phyloP scores from a whole-genome alignment of 2,888 invertebrate species.

The Encarsia formosa region DNA sequence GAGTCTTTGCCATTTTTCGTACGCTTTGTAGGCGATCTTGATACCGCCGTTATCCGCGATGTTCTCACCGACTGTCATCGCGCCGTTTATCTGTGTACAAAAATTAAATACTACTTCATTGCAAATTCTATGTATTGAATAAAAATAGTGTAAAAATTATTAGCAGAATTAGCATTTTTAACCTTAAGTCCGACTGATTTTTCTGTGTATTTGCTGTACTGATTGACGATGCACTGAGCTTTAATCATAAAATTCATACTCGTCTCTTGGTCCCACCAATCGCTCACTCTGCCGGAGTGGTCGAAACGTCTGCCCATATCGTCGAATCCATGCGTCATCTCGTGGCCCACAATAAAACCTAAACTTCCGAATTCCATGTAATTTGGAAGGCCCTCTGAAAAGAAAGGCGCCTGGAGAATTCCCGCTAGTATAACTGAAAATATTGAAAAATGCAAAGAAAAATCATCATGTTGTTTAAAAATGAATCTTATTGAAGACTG shows the following conservation, averaged over 20 bases:
- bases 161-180: not conserved
- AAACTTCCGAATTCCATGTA: conserved; percentile 89
- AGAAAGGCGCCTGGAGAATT: conserved; percentile 86
- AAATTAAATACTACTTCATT: not conserved
- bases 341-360: conserved; percentile 85
- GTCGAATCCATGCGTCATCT: conserved; percentile 85
- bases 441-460: not conserved
- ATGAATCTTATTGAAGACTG: too few species aligned
- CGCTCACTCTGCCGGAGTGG: conserved; percentile 79
- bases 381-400: conserved; percentile 77
- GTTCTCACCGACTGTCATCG: conserved; percentile 87
- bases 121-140: too few species aligned
- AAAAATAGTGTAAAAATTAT: not conserved
- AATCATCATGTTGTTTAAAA: too few species aligned
- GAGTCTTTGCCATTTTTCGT: conserved; percentile 66
- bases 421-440: conserved; percentile 61
- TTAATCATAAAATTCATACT: conserved; percentile 76
- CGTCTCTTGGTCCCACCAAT: conserved; percentile 87
- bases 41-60: conserved; percentile 91
- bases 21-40: conserved; percentile 81
- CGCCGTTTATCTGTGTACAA: conserved; percentile 68
- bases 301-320: conserved; percentile 86
- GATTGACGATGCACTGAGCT: conserved; percentile 77
- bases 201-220: not conserved
- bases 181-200: not conserved